Evolutionary conservation across 2,797 vertebrate species (phyloP).

Genomic region (Todus mexicanus): DNA sequence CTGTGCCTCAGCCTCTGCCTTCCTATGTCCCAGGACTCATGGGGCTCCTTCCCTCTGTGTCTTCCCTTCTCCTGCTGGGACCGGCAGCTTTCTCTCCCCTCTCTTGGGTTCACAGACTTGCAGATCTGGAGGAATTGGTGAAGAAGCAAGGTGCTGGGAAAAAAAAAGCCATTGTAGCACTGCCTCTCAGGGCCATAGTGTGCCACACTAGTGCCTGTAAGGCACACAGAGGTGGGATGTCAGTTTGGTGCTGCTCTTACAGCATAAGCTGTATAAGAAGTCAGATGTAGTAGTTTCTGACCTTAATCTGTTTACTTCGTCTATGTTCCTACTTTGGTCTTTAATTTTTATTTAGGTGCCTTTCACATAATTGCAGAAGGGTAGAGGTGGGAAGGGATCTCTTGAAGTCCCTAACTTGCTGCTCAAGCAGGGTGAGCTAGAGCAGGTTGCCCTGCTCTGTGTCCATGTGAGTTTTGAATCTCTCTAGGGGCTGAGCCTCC

Average conservation of each 20-base stretch:
- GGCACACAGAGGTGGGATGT: not conserved
- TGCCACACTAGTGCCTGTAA: not conserved
- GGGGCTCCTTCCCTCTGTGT: not conserved
- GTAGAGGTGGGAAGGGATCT: not conserved
- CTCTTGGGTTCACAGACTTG: not conserved
- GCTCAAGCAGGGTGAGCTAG: not conserved
- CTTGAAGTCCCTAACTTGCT: not conserved
- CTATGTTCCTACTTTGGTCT: not conserved
- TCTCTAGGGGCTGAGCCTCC: not conserved
- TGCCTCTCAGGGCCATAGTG: not conserved
- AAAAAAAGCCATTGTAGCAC: not conserved
- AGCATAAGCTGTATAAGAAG: not conserved
- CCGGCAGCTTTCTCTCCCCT: not conserved
- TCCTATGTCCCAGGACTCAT: not conserved
- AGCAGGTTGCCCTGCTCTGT: not conserved
- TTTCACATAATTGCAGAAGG: not conserved
- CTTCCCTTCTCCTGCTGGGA: accelerated
- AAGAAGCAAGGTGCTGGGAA: not conserved
- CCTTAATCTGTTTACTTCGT: not conserved
- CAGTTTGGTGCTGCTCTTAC: not conserved
- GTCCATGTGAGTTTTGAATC: not conserved
- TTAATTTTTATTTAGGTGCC: not conserved
- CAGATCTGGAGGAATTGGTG: not conserved
- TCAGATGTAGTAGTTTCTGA: not conserved
- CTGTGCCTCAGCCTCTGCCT: not conserved